Conservation (phyloP, 1,140 invertebrate genomes). For the Apis dorsata region DNA sequence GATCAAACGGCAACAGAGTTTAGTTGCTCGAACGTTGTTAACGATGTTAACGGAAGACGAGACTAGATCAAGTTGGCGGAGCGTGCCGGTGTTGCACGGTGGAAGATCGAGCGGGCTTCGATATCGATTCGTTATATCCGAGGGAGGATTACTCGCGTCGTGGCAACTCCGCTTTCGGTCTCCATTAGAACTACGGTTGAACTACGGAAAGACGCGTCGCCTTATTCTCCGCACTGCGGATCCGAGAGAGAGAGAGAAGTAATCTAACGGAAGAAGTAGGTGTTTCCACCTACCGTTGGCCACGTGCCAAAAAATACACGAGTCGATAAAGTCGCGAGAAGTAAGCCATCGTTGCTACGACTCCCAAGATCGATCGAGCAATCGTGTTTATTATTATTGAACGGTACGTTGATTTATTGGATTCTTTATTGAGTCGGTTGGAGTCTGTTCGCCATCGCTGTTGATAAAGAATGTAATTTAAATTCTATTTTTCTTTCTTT, state of each 20-base stretch:
- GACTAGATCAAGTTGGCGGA: neutral
- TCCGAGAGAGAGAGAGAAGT: too few species aligned
- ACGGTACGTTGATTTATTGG: too few species aligned
- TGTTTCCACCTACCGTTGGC: neutral
- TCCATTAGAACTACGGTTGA: conserved; percentile 30
- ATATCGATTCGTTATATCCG: conserved; percentile 44
- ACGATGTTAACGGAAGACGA: neutral
- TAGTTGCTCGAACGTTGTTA: neutral
- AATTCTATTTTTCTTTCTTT: too few species aligned
- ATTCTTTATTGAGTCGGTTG: too few species aligned
- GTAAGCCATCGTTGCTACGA: neutral
- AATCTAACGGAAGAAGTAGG: neutral
- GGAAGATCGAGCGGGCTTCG: conserved; percentile 10
- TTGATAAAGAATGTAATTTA: too few species aligned
- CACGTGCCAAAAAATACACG: conserved; percentile 23
- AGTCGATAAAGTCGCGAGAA: neutral
- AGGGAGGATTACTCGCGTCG: conserved; percentile 15
- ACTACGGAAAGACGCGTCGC: conserved; percentile 9
- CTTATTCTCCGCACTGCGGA: conserved; percentile 34
- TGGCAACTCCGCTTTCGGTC: conserved; percentile 24
- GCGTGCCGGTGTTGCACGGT: neutral
- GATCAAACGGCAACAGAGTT: neutral
- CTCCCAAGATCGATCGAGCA: too few species aligned
- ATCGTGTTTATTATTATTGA: too few species aligned
- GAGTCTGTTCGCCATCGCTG: too few species aligned